Conservation (phyloP, 2,113 vertebrate species). For the Hystrix brachyura region DNA sequence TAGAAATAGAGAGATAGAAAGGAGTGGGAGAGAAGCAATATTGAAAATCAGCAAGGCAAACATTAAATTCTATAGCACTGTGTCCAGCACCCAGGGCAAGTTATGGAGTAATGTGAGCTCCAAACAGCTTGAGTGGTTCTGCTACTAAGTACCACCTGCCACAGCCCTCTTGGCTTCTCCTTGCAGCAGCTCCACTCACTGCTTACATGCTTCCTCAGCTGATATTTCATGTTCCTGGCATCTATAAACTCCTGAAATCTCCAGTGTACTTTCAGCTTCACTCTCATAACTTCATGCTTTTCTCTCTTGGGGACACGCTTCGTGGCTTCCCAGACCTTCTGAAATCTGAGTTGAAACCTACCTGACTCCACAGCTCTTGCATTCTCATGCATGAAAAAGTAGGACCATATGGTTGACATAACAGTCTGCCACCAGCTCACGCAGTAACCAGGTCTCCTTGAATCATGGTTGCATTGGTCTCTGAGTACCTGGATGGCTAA, state of each 20-base stretch:
- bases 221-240: background rate
- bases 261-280: background rate
- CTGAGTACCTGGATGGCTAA: background rate
- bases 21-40: too few species aligned
- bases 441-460: background rate
- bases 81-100: too few species aligned
- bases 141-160: too few species aligned
- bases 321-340: background rate
- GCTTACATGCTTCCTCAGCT: background rate
- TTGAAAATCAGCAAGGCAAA: too few species aligned
- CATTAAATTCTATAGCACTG: too few species aligned
- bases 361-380: background rate
- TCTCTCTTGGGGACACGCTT: background rate
- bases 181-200: background rate
- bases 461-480: background rate
- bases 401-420: background rate
- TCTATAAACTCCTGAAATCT: background rate
- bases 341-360: background rate
- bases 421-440: background rate
- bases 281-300: background rate
- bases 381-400: background rate
- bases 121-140: too few species aligned
- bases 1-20: too few species aligned
- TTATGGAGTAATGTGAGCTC: too few species aligned
- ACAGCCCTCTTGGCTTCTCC: background rate